These are phyloP conservation scores for Cremastinae sp. DNA, from an alignment of 2,888 invertebrate species.

Conservation along the genomic window DNA sequence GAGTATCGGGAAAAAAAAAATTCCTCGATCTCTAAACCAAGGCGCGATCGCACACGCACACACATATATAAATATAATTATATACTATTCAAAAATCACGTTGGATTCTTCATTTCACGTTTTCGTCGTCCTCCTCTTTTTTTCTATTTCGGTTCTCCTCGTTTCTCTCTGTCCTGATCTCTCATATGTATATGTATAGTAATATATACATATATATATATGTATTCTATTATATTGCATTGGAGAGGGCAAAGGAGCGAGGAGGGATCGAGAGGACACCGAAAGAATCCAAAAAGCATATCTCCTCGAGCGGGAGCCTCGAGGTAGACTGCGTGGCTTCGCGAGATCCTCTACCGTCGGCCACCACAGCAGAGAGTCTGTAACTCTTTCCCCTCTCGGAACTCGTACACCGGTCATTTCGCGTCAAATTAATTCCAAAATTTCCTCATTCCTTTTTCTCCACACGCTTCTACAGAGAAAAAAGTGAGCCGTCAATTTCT, in stretches of 20 bases:
- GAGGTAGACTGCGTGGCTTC: conserved; percentile 60
- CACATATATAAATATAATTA: conserved; percentile 33
- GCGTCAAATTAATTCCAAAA: not conserved
- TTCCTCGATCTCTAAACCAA: conserved; percentile 17
- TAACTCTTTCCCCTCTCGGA: conserved; percentile 30
- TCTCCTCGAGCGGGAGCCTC: conserved; percentile 38
- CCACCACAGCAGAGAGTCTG: conserved; percentile 15
- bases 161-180: not conserved
- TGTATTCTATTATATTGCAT: conserved; percentile 43
- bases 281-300: conserved; percentile 49
- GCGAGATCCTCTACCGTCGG: conserved; percentile 30
- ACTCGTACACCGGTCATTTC: conserved; percentile 2
- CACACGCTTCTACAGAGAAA: not conserved
- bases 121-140: conserved; percentile 12
- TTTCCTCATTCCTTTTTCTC: not conserved
- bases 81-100: conserved; percentile 39
- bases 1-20: conserved; percentile 12
- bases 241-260: conserved; percentile 6
- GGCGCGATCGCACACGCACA: too few species aligned
- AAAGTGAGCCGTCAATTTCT: too few species aligned
- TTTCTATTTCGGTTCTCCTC: conserved; percentile 1
- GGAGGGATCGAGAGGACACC: conserved; percentile 3
- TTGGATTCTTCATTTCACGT: conserved; percentile 11
- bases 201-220: too few species aligned
- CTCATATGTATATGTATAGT: not conserved